Evolutionary conservation across 1,140 invertebrate species (phyloP), one percentile per base, ranked within the genome.

Genomic region (Lethocerus indicus): DNA sequence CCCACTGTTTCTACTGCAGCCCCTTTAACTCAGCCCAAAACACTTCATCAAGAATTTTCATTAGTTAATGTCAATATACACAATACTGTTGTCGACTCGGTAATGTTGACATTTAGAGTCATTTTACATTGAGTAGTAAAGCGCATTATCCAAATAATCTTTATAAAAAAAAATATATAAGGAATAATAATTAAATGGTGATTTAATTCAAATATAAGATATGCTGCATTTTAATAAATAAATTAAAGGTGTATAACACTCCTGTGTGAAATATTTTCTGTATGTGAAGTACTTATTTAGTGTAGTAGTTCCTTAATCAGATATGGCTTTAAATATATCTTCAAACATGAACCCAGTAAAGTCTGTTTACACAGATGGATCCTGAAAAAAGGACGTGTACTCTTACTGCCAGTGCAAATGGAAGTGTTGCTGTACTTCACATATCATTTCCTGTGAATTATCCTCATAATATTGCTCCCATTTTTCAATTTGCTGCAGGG

Each of bases 51-150:
- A 67, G 87, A 91, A 66, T 92, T 91, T 67, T 85, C 82, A 6
- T 67, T 90, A 29, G 71, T 88, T 26, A 88, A 89, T 64, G 78
- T 83, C 13, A 85, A 89, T 62, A 88, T 90, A 61, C 81, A 83
- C 36, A 84, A 90, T 58, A 76, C 88, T 42, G 78, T 80, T 57
- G 76, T 91, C 54, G 68, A 70, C 52, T 64, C 64, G 60, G 66
- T 71, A 54, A 59, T n/a, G 60, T 54, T 23, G 25, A 28, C 35
- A 42, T 27, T 24, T 35, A 24, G 14, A 6, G 5, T 21, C 3
- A 21, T 26, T 9, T 25, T 39, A 4, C 13, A n/a, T n/a, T n/a
- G n/a, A n/a, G n/a, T n/a, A n/a, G n/a, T n/a, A n/a, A n/a, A n/a
- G n/a, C n/a, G n/a, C n/a, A n/a, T n/a, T n/a, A n/a, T n/a, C n/a